Evolutionary conservation across 23 tunicate species (phyloP).

Genomic region (Oikopleura vanhoeffeni): DNA sequence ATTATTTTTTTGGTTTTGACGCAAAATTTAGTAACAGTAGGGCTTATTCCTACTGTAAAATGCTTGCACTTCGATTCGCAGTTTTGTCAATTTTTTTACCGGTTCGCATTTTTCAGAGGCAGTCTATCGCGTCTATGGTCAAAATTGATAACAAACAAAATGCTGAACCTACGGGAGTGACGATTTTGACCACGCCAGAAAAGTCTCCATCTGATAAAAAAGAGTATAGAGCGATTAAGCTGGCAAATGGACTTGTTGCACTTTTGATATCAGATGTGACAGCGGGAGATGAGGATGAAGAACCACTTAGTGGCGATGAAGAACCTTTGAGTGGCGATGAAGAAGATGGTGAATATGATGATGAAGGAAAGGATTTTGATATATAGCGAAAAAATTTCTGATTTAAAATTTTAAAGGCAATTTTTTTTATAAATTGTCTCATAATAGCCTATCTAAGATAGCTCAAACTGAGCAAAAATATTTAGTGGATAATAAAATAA

Average conservation of each 20-base stretch:
- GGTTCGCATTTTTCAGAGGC: not conserved
- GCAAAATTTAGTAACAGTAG: too few species aligned
- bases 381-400: too few species aligned
- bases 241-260: not conserved
- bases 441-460: too few species aligned
- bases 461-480: too few species aligned
- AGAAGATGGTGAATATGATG: not conserved
- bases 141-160: too few species aligned
- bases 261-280: not conserved
- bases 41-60: too few species aligned
- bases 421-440: too few species aligned
- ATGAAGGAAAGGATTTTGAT: not conserved
- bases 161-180: too few species aligned
- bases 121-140: not conserved
- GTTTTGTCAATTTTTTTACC: not conserved
- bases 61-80: not conserved
- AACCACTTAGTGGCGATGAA: not conserved
- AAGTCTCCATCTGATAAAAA: not conserved
- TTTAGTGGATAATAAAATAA: too few species aligned
- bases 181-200: not conserved
- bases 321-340: not conserved
- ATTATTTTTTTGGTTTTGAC: too few species aligned
- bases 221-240: conserved; percentile 7
- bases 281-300: not conserved
- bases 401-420: too few species aligned